These are phyloP conservation scores for Plebejus anna DNA, from an alignment of 2,888 invertebrate species.

Conservation along the genomic window DNA sequence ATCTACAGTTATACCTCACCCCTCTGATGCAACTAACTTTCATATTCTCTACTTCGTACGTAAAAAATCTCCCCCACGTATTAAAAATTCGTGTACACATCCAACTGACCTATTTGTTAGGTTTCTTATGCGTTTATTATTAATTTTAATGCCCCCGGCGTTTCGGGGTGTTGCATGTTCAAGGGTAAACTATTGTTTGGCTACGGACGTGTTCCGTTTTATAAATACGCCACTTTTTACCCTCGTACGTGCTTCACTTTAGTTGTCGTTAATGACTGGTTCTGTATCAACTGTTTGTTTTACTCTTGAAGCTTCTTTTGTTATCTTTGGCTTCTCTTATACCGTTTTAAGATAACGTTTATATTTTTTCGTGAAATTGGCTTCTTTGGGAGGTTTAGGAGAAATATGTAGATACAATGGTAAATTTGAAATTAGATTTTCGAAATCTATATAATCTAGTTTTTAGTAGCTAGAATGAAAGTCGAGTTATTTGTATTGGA, in stretches of 20 bases:
- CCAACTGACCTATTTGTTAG: slow-evolving; percentile 25
- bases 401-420: not conserved
- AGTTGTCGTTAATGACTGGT: slow-evolving; percentile 6
- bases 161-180: slow-evolving; percentile 14
- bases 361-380: not conserved
- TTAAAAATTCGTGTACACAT: not conserved
- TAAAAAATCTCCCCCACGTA: not conserved
- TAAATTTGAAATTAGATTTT: too few species aligned
- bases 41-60: not conserved
- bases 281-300: slow-evolving; percentile 17
- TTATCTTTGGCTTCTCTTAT: not conserved
- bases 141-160: slow-evolving; percentile 24
- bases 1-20: too few species aligned
- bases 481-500: too few species aligned
- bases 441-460: too few species aligned
- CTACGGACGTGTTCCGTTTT: slow-evolving; percentile 9
- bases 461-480: too few species aligned
- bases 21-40: not conserved
- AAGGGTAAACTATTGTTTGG: slow-evolving; percentile 17
- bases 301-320: not conserved
- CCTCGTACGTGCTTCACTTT: slow-evolving; percentile 4
- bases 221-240: slow-evolving; percentile 19
- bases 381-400: not conserved
- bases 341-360: not conserved
- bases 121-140: slow-evolving; percentile 26